Base-by-base conservation (phyloP, 2,797 vertebrate species). In the Coccyzus lansbergi region DNA sequence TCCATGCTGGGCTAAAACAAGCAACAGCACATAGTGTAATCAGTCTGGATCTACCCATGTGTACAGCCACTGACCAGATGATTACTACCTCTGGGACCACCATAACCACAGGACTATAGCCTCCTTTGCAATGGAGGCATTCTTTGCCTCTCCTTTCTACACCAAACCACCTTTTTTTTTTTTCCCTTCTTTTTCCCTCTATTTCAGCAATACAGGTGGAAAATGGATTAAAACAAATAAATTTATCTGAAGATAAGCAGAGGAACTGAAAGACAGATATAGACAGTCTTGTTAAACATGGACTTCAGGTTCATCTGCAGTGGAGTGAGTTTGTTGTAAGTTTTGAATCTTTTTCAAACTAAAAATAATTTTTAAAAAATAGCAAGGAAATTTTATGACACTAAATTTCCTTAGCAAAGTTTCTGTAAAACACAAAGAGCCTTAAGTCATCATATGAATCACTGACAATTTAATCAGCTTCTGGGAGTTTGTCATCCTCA, bases 381-480 rank as follows among this genome's bases (percentile, higher is more conserved):
- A 15, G 21, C 31, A 14, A 52, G 36, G 34, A 20, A 56, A 79
- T 86, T 92, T 84, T 88, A 76, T 92, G 26, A 77, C 38, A 90
- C 36, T 68, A 67, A 90, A 83, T 91, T 88, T 93, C 86, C 91
- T 93, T 89, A 80, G 78, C 9, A 22, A 97, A 96, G 84, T 87
- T 96, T 94, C 82, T 90, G 26, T 84, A 90, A 92, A 96, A 97
- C 70, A 71, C 83, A 77, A 75, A 80, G 62, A 92, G 82, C 83
- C 83, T 90, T 70, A 90, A 93, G 82, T 93, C 95, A 91, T 88
- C 92, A 88, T 59, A 96, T 96, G 97, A 95, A 56, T 95, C 94
- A 85, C 93, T 97, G 96, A 97, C 97, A 97, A 95, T 95, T 95
- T 97, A 97, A 98, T 97, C 94, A 96, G 91, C 95, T 95, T 90